These are phyloP conservation scores for Saguinus midas DNA, from an alignment of 2,113 vertebrate species.

Conservation along the genomic window DNA sequence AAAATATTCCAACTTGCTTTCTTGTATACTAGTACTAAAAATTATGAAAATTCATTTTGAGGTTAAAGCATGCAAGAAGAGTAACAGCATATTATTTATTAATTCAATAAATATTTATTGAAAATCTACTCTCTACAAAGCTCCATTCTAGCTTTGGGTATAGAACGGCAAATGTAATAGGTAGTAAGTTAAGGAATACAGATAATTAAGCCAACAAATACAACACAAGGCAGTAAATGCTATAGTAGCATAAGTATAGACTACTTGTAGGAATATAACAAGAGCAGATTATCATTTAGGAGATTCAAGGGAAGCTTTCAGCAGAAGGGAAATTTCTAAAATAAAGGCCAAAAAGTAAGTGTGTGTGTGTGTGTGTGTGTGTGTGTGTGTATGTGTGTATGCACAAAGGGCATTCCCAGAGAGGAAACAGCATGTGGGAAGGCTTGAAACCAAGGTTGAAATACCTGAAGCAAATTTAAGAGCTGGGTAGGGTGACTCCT, in stretches of 20 bases:
- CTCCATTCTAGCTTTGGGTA: background rate
- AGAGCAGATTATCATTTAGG: background rate
- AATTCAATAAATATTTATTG: background rate
- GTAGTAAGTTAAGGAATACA: background rate
- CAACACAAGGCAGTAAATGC: background rate
- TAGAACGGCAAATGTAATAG: background rate
- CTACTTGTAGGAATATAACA: background rate
- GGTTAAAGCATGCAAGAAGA: background rate
- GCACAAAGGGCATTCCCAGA: background rate
- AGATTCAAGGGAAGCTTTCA: background rate
- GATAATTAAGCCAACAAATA: background rate
- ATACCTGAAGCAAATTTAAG: background rate
- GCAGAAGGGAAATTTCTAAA: background rate
- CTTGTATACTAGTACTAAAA: background rate
- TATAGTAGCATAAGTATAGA: background rate
- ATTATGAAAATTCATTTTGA: background rate
- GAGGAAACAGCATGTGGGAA: background rate
- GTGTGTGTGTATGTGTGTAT: accelerated
- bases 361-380: background rate
- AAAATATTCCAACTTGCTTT: background rate
- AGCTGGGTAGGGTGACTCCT: too few relatives aligned
- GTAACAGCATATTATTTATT: background rate
- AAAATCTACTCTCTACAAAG: background rate
- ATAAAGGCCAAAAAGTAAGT: background rate
- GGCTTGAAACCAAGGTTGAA: background rate